These are phyloP conservation scores for Nezara viridula DNA, from an alignment of 2,888 invertebrate species.

Conservation along the genomic window DNA sequence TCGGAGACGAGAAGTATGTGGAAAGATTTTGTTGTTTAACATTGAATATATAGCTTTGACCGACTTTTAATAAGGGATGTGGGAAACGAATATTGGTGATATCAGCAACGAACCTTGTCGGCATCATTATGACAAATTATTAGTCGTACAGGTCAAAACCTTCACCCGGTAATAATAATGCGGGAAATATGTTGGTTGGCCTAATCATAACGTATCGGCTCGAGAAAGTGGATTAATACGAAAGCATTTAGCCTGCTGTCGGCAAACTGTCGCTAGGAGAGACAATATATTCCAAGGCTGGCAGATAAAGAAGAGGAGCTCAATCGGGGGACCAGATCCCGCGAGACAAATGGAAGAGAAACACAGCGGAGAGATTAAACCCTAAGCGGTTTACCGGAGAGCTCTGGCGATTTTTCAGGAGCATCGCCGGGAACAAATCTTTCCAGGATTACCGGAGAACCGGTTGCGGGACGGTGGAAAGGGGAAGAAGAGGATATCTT, in stretches of 20 bases:
- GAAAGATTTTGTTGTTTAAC: no score
- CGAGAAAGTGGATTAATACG: constrained; percentile 13
- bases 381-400: constrained; percentile 42
- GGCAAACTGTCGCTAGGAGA: neutral
- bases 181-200: neutral
- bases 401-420: constrained; percentile 45
- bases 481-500: constrained; percentile 35
- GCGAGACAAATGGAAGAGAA: constrained; percentile 32
- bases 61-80: no score
- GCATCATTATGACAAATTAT: neutral
- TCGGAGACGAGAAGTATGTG: no score
- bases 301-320: constrained; percentile 19
- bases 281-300: constrained; percentile 15
- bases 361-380: constrained; percentile 38
- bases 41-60: no score
- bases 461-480: neutral
- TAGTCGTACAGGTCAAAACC: neutral
- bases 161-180: neutral
- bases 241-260: neutral
- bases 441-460: constrained; percentile 36
- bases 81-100: neutral
- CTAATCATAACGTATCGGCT: neutral
- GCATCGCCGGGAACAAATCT: constrained; percentile 41
- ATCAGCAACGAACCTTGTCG: neutral
- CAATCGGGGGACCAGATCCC: neutral